These are phyloP conservation scores for Pseudorhombus dupliciocellatus DNA, from an alignment of 2,113 vertebrate species.

Conservation along the genomic window DNA sequence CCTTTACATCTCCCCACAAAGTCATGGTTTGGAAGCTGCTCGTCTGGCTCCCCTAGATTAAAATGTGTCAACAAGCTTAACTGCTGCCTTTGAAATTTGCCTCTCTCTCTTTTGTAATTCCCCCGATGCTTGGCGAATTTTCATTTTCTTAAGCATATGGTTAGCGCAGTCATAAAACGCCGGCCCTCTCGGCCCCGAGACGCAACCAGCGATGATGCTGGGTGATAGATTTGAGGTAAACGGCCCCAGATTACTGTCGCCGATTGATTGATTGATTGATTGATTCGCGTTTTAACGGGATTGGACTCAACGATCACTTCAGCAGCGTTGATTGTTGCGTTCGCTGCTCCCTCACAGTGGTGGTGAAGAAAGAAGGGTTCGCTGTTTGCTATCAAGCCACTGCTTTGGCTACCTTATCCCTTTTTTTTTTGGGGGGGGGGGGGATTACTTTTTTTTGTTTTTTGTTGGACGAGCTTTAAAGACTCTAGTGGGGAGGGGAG, in stretches of 20 bases:
- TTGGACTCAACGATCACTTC: background rate
- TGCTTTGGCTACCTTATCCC: conserved; percentile 64
- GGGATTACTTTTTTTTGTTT: conserved; percentile 67
- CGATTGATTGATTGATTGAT: conserved; percentile 1
- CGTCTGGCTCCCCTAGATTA: conserved; percentile 77
- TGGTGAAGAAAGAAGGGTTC: conserved; percentile 47
- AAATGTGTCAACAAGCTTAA: conserved; percentile 79
- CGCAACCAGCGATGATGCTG: background rate
- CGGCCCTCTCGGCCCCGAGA: conserved; percentile 19
- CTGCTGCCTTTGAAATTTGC: conserved; percentile 73
- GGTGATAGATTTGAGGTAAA: conserved; percentile 12
- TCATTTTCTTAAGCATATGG: conserved; percentile 68
- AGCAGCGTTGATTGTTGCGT: conserved; percentile 18
- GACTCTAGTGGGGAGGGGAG: conserved; percentile 61
- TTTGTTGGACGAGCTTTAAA: conserved; percentile 70
- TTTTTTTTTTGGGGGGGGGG: conserved; percentile 53
- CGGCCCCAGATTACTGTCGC: conserved; percentile 8
- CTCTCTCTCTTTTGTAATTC: conserved; percentile 65
- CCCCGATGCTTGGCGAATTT: conserved; percentile 69
- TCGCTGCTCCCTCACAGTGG: conserved; percentile 50
- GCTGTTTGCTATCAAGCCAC: conserved; percentile 63
- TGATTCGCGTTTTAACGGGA: background rate
- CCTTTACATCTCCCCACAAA: conserved; percentile 75
- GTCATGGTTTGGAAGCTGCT: conserved; percentile 68
- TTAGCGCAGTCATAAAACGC: conserved; percentile 50